These are phyloP conservation scores for Epinephelus coioides DNA, from an alignment of 2,797 vertebrate species.

Conservation along the genomic window DNA sequence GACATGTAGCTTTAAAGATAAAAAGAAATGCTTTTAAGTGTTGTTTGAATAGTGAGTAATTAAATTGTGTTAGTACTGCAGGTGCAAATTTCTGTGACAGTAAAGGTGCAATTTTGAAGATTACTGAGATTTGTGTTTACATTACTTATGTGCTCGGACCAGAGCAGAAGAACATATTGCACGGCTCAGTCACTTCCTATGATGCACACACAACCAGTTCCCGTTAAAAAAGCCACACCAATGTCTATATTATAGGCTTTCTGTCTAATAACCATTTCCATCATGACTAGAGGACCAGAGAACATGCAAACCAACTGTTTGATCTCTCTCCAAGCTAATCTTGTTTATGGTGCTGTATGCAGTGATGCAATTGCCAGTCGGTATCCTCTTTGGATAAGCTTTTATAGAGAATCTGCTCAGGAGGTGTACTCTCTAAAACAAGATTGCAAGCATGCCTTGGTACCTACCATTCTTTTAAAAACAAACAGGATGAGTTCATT, in stretches of 20 bases:
- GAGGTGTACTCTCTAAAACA: not conserved
- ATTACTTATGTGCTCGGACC: not conserved
- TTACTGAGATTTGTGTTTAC: constrained; percentile 12
- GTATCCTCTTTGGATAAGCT: constrained; percentile 3
- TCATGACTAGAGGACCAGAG: not conserved
- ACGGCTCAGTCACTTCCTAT: not conserved
- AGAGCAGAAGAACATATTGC: not conserved
- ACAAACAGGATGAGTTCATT: too few relatives aligned
- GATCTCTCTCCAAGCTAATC: constrained; percentile 30
- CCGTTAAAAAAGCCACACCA: not conserved
- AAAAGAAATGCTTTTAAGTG: not conserved
- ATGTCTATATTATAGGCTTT: not conserved
- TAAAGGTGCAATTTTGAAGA: not conserved
- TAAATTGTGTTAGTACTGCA: not conserved
- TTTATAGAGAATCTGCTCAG: not conserved
- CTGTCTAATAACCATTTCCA: constrained; percentile 9
- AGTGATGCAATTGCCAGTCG: not conserved
- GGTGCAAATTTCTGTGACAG: not conserved
- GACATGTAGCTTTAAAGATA: not conserved
- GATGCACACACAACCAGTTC: not conserved
- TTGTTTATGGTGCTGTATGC: not conserved
- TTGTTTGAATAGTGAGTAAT: too few relatives aligned
- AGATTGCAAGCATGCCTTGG: not conserved
- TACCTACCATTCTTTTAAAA: not conserved
- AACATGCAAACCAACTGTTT: not conserved